A percentile compares a stretch with the other conserved stretches of the same genome.
Conservation (phyloP, 2,113 vertebrate genomes). For the Pedionomus torquatus region DNA sequence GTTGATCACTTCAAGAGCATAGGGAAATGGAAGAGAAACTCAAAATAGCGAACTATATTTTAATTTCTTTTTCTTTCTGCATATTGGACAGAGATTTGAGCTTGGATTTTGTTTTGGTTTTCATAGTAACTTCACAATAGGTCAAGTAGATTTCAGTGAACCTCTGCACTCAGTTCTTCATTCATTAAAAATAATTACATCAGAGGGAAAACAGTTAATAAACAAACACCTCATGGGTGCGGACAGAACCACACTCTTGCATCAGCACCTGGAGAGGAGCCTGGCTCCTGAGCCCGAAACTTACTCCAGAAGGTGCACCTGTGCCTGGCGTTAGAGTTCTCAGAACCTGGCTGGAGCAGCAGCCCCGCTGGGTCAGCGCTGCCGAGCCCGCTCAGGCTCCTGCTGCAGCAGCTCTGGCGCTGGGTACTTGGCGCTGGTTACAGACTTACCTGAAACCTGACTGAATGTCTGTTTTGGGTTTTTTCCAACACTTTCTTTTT, state of each 20-base stretch:
- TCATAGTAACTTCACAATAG: neutral
- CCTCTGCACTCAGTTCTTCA: neutral
- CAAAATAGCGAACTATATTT: neutral
- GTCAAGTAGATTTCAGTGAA: neutral
- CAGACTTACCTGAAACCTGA: neutral
- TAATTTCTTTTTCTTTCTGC: neutral
- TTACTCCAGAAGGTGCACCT: neutral
- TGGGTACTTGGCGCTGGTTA: neutral
- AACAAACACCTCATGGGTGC: neutral
- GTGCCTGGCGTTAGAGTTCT: neutral
- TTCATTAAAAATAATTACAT: neutral
- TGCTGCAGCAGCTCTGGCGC: neutral
- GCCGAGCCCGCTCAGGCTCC: neutral
- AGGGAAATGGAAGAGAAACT: neutral
- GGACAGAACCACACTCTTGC: neutral
- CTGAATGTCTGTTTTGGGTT: neutral
- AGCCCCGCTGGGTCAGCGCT: neutral
- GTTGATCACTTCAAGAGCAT: neutral
- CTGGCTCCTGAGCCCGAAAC: neutral
- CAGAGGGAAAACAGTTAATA: neutral
- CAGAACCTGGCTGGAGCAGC: neutral
- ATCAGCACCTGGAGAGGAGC: neutral
- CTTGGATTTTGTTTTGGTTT: neutral
- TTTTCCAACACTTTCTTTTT: rapidly evolving
- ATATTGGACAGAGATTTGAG: neutral